Percentiles rank a stretch among this genome's conserved stretches.
Evolutionary conservation across 2,888 invertebrate genomes (phyloP).

Genomic region (Tinea trinotella): DNA sequence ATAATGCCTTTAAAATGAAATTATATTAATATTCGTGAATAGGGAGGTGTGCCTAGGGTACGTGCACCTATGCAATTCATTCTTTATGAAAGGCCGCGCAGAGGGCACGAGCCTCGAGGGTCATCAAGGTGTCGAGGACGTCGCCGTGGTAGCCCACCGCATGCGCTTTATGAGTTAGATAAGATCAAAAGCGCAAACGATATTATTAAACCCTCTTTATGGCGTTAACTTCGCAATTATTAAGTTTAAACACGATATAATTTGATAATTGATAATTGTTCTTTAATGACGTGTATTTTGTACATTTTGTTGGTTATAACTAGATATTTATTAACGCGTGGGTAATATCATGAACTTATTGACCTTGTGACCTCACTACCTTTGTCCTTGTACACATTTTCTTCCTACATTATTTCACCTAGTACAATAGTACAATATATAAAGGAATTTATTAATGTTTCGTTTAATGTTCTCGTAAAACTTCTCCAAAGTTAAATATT

Average conservation of each 20-base stretch:
- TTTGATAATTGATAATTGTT: no score
- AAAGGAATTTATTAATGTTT: neutral
- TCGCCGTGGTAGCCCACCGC: slow-evolving; percentile 32
- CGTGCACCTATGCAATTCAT: slow-evolving; percentile 26
- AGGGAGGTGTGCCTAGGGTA: slow-evolving; percentile 23
- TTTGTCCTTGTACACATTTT: no score
- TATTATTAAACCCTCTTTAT: neutral
- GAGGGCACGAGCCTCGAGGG: slow-evolving; percentile 51
- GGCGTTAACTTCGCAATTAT: neutral
- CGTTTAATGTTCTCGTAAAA: neutral
- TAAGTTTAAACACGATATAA: neutral
- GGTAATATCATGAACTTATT: no score
- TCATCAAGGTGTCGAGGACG: slow-evolving; percentile 37
- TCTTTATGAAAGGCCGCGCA: slow-evolving; percentile 49
- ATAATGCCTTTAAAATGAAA: neutral
- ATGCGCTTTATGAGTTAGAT: slow-evolving; percentile 42
- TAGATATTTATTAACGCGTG: no score
- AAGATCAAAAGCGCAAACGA: slow-evolving; percentile 46
- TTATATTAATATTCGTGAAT: neutral
- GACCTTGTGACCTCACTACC: no score
- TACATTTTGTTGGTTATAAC: no score
- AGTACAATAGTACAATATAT: no score
- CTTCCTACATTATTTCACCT: no score
- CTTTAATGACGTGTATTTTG: no score
- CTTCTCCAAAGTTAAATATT: neutral